Evolutionary conservation across 2,113 vertebrate species (phyloP), one percentile per base, ranked within the genome.

Genomic region (Numida meleagris): DNA sequence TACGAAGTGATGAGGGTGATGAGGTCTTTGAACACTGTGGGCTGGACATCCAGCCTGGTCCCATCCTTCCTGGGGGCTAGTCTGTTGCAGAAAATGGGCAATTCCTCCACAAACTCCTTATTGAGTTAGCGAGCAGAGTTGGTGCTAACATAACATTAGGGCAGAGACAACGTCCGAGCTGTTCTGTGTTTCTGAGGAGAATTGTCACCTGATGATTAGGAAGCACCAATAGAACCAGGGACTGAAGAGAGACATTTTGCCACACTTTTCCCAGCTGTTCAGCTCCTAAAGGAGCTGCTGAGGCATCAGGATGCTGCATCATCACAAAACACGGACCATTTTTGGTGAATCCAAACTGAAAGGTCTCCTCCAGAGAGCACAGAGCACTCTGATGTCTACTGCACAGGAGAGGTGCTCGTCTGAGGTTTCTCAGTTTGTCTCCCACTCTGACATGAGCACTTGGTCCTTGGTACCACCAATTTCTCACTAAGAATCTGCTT

Each of bases 301-400:
- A 57, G 48, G 51, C 68, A 59, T 6, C 12, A 27, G 20, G 16
- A 27, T 65, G 2, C 38, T 81, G 45, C 46, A 16, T 68, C 46
- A 21, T 5, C 2, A 5, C 24, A 66, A 80, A 34, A 77, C 48
- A 12, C 18, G 36, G 14, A 42, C 12, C 0, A 0, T 46, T 79
- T 25, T 7, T 38, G 10, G 24, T 55, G 50, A 78, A 89, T 83
- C 2, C 4, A 14, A 55, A 59, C 36, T 23, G 34, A 38, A 79
- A 66, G 36, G 13, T 45, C 18, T 77, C 48, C 77, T 83, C 25
- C 25, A n/a, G 19, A 80, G 19, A 73, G 31, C 43, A 45, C 34
- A 62, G 61, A 40, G 23, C 9, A 5, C 34, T 68, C 40, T 45
- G 36, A 29, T 62, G 3, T 33, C 15, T 68, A 36, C n/a, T 9